Base-by-base conservation (phyloP, 2,888 invertebrate genomes). In the Thereva nobilitata region DNA sequence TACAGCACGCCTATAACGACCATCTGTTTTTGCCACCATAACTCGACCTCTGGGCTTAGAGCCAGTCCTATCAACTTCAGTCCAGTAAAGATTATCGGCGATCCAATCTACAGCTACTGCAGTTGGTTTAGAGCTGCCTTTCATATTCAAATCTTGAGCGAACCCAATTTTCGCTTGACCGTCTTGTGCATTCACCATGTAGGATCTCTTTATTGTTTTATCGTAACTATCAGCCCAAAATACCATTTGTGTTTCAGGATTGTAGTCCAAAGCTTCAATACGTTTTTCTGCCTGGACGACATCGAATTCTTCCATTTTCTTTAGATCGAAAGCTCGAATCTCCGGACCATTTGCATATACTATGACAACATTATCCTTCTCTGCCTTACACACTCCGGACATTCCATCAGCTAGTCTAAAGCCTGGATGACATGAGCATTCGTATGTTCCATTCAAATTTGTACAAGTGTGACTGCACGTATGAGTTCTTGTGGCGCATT, bases 211-310 rank as follows among this genome's bases (percentile, higher is more conserved):
- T 72, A 97, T 94, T 1, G 92, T 91, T 77, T 91, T 90, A 69
- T 93, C 91, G 75, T 92, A 91, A 71, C 92, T 91, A 78, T 98
- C 97, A 0, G 95, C 93, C 97, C 98, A 99, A 83, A 94, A 98
- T 66, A 98, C 83, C 77, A 95, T 92, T 77, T 94, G 91, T 34
- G 84, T 82, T 67, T 85, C 85, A 0, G 93, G 90, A 79, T 97
- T 92, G 75, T 92, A 93, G 79, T 97, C 98, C 59, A 99, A 83
- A 0, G 95, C 92, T 75, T 95, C 92, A 64, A 98, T 92, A 59
- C 95, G 86, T 78, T 92, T 92, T 77, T 97, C 96, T 8, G 91
- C 87, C 0, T 86, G 85, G 53, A 97, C 88, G 0, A 95, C 88
- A 72, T 90, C 90, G 69, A 87, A 82, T 76, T 90, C 89, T 71